These are phyloP conservation scores for Platypus cylindrus DNA, from an alignment of 2,888 invertebrate species.

Conservation along the genomic window DNA sequence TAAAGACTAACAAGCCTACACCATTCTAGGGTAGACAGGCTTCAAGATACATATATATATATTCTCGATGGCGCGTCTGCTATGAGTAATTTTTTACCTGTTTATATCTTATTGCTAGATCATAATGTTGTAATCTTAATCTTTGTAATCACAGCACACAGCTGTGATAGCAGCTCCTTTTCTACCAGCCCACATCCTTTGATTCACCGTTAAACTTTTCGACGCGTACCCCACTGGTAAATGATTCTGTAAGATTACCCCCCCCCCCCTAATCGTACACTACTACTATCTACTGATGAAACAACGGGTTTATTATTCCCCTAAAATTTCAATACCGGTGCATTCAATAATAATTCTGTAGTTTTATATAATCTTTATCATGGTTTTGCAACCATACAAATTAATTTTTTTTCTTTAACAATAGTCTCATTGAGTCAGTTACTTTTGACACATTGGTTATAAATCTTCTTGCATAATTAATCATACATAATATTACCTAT, in stretches of 20 bases:
- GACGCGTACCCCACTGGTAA: constrained; percentile 20
- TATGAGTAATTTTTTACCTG: too few species aligned
- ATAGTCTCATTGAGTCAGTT: constrained; percentile 10
- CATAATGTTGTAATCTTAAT: too few species aligned
- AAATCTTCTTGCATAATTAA: constrained; percentile 19
- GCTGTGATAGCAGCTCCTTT: constrained; percentile 21
- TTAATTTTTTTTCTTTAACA: constrained; percentile 9
- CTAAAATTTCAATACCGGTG: constrained; percentile 8
- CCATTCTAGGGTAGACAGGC: too few species aligned
- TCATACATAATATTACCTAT: constrained; percentile 22
- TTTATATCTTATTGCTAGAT: too few species aligned
- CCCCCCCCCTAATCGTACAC: constrained; percentile 15
- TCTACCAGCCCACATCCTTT: constrained; percentile 20
- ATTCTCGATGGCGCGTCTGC: too few species aligned
- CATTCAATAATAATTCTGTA: constrained; percentile 1
- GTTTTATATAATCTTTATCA: constrained; percentile 4
- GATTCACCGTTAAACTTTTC: constrained; percentile 15
- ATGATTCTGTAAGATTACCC: constrained; percentile 19
- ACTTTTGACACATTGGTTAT: constrained; percentile 15
- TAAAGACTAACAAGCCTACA: too few species aligned
- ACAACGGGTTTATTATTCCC: constrained; percentile 2
- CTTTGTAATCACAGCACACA: too few species aligned
- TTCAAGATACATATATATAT: too few species aligned
- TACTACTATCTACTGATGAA: constrained; percentile 16
- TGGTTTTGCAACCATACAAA: constrained; percentile 5